Base-by-base conservation (phyloP, 1,140 invertebrate species). In the Lepidurus packardi region DNA sequence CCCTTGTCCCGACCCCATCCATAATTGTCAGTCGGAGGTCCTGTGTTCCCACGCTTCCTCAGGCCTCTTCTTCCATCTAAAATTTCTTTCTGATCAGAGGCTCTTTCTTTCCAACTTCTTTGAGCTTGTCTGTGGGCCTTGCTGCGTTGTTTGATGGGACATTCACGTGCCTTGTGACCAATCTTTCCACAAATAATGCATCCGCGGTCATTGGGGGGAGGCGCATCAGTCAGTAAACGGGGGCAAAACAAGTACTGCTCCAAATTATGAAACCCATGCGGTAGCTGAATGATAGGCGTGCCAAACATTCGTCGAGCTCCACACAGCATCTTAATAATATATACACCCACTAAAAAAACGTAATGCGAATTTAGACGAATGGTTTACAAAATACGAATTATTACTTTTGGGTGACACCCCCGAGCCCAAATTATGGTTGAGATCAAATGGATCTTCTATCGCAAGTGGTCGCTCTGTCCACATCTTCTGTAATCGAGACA, bases 361-460 rank as follows among this genome's bases (percentile, higher is more conserved):
- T 41, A 44, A 77, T 16, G 43, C 5, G 24, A 10, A 34, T 45
- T 77, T 77, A 77, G 43, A 44, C 75, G n/a, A 41, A 6, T 47
- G 2, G 47, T 10, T 42, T 34, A 76, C 7, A 16, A 77, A 47
- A 44, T 13, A 7, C 1, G 9, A n/a, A 77, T 65, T 75, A n/a
- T 24, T 73, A 78, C 78, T 78, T 43, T 73, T 76, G 11, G 74
- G 76, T 13, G 88, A 87, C 13, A 90, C 82, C 13, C 88, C 88
- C 81, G 84, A 85, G 44, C 89, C 89, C 44, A 90, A 83, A 82
- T 90, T 90, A 81, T 90, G 89, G 79, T 80, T 84, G 24, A 88
- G 82, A 81, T 89, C 87, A 85, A 90, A 90, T 21, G 90, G 90
- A 84, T 90, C 89, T 85, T 90, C 89, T 81, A 90, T 89, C 1